Evolutionary conservation across 2,888 invertebrate genomes (phyloP).

Genomic region (Himalopsyche anomala): DNA sequence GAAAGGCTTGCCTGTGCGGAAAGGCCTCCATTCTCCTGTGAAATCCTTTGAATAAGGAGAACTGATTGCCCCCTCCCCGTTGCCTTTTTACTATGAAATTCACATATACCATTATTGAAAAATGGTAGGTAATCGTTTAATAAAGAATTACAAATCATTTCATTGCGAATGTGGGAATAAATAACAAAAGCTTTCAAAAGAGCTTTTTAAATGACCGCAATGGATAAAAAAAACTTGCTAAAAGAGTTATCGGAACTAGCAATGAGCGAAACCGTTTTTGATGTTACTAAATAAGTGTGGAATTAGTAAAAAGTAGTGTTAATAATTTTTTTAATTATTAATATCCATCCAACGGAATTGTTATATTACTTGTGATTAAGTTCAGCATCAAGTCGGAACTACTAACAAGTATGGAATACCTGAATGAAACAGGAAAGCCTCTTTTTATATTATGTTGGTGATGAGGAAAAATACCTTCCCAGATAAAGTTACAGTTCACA

Average conservation of each 20-base stretch:
- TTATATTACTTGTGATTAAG: too few species aligned
- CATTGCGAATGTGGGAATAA: neutral
- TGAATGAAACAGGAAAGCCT: neutral
- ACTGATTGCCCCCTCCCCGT: conserved; percentile 11
- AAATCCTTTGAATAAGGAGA: conserved; percentile 46
- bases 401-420: too few species aligned
- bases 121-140: conserved; percentile 36
- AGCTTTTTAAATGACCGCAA: neutral
- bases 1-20: conserved; percentile 42
- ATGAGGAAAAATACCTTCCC: neutral
- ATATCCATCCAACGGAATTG: too few species aligned
- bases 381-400: too few species aligned
- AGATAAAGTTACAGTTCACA: neutral
- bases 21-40: conserved; percentile 47
- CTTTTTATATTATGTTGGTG: neutral
- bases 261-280: too few species aligned
- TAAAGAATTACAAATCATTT: conserved; percentile 38
- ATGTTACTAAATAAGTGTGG: too few species aligned
- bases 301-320: too few species aligned
- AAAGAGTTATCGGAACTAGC: neutral
- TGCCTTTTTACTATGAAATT: neutral
- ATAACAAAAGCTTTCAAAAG: conserved; percentile 6
- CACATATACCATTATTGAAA: conserved; percentile 2
- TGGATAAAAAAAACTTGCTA: neutral
- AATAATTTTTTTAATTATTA: neutral